Conservation (phyloP, 1,140 invertebrate genomes). For the Schmidtea mediterranea region DNA sequence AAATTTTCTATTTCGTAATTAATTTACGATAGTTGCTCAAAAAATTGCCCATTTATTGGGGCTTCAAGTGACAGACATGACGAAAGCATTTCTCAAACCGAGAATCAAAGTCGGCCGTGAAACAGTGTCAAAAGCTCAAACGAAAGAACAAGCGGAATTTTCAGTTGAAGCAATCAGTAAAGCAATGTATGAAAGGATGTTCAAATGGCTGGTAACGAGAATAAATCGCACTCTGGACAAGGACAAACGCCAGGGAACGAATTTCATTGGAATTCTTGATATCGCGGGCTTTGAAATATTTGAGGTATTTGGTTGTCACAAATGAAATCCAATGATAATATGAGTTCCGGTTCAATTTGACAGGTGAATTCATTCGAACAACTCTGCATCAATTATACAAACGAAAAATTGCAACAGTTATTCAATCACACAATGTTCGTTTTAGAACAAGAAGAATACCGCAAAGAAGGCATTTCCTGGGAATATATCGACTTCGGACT, state of each 20-base stretch:
- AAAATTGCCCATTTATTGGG: conserved; percentile 57
- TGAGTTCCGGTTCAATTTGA: no score
- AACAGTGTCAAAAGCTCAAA: conserved; percentile 91
- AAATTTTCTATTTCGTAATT: no score
- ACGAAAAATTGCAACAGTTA: conserved; percentile 92
- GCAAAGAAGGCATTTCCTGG: conserved; percentile 95
- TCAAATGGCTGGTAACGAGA: conserved; percentile 85
- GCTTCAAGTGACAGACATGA: conserved; percentile 82
- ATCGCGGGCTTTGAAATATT: conserved; percentile 99
- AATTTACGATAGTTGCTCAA: conserved; percentile 22
- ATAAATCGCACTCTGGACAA: conserved; percentile 84
- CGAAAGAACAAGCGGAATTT: conserved; percentile 95
- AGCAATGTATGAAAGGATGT: conserved; percentile 89
- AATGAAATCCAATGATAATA: no score
- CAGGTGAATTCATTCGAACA: conserved; percentile 86
- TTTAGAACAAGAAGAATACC: conserved; percentile 94
- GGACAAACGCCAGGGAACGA: conserved; percentile 68
- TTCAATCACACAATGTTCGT: conserved; percentile 99
- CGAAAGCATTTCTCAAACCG: conserved; percentile 82
- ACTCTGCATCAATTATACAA: conserved; percentile 97
- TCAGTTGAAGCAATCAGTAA: conserved; percentile 94
- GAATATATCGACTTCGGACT: conserved; percentile 98
- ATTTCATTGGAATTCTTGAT: conserved; percentile 95
- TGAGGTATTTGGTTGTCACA: conserved; percentile 29
- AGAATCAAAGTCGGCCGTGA: conserved; percentile 91